Base-by-base conservation (phyloP, 2,888 invertebrate genomes). In the Plagiodera versicolora region DNA sequence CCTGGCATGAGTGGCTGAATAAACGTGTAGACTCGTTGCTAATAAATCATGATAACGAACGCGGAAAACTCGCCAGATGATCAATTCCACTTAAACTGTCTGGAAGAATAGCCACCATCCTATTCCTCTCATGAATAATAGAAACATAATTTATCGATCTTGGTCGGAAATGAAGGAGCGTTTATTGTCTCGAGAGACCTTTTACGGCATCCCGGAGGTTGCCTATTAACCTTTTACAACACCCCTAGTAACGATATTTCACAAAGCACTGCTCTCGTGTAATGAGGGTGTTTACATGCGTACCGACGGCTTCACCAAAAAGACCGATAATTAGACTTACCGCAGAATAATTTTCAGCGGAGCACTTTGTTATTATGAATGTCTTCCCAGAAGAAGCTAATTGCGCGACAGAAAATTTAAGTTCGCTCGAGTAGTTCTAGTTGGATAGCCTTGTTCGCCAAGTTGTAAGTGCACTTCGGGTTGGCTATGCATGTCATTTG, bases 261-360 rank as follows among this genome's bases (percentile, higher is more conserved):
- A 73, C 70, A 73, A 71, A 72, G 72, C 72, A 67, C 65, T 52
- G 57, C 56, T 55, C 46, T 58, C 67, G 70, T 68, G 73, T 78
- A 78, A 78, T 77, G 77, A 77, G 75, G 77, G 74, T 76, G 77
- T 78, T 78, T 77, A 77, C 76, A 78, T 77, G 77, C 77, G 74
- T 74, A 73, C 71, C 74, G 70, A 64, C 67, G 69, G 70, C 69
- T 72, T 70, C 70, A 61, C 52, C 63, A 67, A 68, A 71, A 70
- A 72, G 72, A 69, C 69, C 70, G 74, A 75, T 75, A 76, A 75
- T 76, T 74, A 75, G 74, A 59, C 55, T 39, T 52, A 50, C 45
- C 60, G 51, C 44, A 50, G 55, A 62, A 64, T 60, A 62, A 64
- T 60, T 60, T 64, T 61, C 60, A 61, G 45, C 58, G 49, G 58